Conservation (phyloP, 1,140 invertebrate genomes). For the Solenopsis invicta region DNA sequence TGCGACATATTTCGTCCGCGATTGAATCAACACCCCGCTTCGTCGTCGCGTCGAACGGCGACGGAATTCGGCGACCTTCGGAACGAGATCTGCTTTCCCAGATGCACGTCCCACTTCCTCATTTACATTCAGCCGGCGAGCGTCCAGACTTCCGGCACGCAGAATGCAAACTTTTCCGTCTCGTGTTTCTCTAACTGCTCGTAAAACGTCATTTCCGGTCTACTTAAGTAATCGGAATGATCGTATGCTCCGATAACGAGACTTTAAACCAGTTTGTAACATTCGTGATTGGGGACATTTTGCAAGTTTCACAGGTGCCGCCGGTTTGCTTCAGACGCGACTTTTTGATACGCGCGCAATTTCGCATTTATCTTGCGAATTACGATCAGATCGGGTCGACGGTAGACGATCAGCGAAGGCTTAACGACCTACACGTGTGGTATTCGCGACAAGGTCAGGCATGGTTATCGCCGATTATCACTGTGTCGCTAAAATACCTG, state of each 20-base stretch:
- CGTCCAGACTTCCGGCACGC: conserved; percentile 49
- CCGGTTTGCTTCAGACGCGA: not conserved
- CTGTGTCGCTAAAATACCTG: conserved; percentile 88
- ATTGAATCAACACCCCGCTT: not conserved
- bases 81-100: not conserved
- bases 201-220: conserved; percentile 40
- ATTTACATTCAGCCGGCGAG: conserved; percentile 37
- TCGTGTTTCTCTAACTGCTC: conserved; percentile 29
- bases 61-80: conserved; percentile 27
- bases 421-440: too few species aligned
- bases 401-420: too few species aligned
- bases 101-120: conserved; percentile 38
- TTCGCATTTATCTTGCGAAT: not conserved
- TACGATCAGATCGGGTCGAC: not conserved
- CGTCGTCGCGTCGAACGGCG: not conserved
- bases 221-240: conserved; percentile 11
- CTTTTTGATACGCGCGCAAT: not conserved
- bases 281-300: not conserved
- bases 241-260: not conserved
- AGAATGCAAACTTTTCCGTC: conserved; percentile 34
- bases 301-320: not conserved
- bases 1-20: not conserved
- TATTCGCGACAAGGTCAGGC: not conserved
- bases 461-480: not conserved
- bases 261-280: conserved; percentile 2